A percentile compares a stretch with the other conserved stretches of the same genome.
These are phyloP conservation scores for Enteromius trimaculatus DNA, from an alignment of 2,797 vertebrate species.

Conservation along the genomic window DNA sequence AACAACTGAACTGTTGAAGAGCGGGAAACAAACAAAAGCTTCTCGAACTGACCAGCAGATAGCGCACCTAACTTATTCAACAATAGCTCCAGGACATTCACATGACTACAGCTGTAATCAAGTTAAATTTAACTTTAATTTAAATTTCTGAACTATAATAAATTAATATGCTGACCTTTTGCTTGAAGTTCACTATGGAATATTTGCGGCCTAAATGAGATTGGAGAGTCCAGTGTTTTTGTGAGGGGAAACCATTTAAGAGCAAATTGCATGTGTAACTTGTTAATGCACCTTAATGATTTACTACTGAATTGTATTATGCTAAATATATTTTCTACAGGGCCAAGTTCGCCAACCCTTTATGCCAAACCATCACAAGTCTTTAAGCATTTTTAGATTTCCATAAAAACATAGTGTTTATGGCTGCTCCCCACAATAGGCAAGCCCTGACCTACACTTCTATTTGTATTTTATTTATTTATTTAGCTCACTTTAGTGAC, in stretches of 20 bases:
- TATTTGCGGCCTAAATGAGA: neutral
- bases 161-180: neutral
- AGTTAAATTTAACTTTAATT: neutral
- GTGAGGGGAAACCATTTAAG: neutral
- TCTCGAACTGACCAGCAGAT: slow-evolving; percentile 54
- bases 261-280: neutral
- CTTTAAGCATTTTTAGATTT: neutral
- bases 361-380: neutral
- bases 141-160: neutral
- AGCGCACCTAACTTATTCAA: slow-evolving; percentile 33
- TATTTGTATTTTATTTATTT: neutral
- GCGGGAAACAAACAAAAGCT: slow-evolving; percentile 9
- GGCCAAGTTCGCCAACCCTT: neutral
- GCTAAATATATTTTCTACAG: neutral
- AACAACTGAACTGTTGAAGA: neutral
- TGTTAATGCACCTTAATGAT: neutral
- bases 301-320: neutral
- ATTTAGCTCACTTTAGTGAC: neutral
- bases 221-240: neutral
- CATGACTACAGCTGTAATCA: neutral
- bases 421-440: neutral
- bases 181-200: neutral
- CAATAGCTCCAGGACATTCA: slow-evolving; percentile 5
- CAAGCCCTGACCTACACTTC: neutral
- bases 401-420: neutral